Evolutionary conservation across 2,113 vertebrate species (phyloP).

Genomic region (Rhagologus leucostigma): DNA sequence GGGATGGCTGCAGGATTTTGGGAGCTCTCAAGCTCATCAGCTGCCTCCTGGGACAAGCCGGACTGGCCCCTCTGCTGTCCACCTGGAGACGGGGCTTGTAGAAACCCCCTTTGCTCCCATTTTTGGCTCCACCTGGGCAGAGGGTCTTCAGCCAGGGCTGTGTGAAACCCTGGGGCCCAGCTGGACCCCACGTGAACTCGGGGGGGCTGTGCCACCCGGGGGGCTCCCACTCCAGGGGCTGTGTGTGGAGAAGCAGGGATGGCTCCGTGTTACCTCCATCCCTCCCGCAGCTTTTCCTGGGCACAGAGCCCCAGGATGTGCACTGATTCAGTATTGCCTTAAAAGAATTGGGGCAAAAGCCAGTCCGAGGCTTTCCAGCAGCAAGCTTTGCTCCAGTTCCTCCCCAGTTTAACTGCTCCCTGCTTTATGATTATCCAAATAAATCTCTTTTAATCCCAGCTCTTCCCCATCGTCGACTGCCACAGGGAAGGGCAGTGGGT

Average conservation of each 20-base stretch:
- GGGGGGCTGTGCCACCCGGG: fast-evolving
- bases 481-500: neutral
- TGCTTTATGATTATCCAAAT: neutral
- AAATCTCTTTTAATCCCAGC: constrained; percentile 23
- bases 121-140: neutral
- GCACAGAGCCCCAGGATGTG: neutral
- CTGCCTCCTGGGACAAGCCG: neutral
- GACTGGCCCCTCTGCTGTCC: neutral
- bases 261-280: neutral
- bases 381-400: neutral
- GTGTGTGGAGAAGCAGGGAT: neutral
- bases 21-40: neutral
- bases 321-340: neutral
- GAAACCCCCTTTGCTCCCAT: neutral
- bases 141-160: neutral
- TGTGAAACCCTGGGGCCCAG: neutral
- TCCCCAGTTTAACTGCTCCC: neutral
- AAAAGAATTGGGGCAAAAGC: neutral
- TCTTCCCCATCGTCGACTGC: neutral
- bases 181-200: fast-evolving
- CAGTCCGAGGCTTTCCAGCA: neutral
- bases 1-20: neutral
- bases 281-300: neutral
- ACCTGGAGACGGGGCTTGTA: fast-evolving
- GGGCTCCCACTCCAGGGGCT: neutral